Base-by-base conservation (phyloP, 2,113 vertebrate genomes). In the Larimichthys polyactis region DNA sequence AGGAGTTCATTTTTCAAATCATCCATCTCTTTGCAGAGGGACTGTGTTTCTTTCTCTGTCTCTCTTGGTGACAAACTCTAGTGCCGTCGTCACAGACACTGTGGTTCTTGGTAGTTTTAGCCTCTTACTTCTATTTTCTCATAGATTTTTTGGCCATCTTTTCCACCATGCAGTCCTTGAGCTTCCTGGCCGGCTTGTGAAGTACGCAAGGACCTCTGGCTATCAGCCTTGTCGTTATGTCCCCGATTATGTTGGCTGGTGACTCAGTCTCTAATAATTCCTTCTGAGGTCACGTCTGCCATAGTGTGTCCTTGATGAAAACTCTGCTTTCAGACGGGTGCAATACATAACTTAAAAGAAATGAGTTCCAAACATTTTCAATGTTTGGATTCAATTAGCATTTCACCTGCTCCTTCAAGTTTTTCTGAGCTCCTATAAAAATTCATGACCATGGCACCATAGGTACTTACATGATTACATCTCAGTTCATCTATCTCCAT, bases 221-320 rank as follows among this genome's bases (percentile, higher is more conserved):
- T 22, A 20, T 71, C 36, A 64, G 66, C 20, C 40, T 66, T 48
- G 69, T 81, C 20, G 20, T 69, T 27, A 54, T 54, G 17, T 79
- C 46, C 36, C 7, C 36, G 11, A 70, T 17, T n/a, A 46, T 52
- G 22, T 72, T 74, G 27, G 19, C 43, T 52, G 19, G 27, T 69
- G 71, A 64, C 51, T 78, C 55, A 80, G 14, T 71, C 43, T 75
- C 8, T 46, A 57, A 48, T 24, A 52, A 51, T 46, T 71, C 8
- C n/a, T 12, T 46, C 24, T 71, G 43, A 32, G 29, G 51, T 70
- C 22, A 12, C 43, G 20, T 71, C 60, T 78, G 46, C 46, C 51
- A 52, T 17, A 17, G 49, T 63, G 16, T 29, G 12, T 52, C 55
- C 68, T 32, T 57, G 64, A 63, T 63, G 27, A 78, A 67, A 72